phyloP scores from a whole-genome alignment of 2,888 invertebrate genomes.

The Nephrotoma guestfalica region DNA sequence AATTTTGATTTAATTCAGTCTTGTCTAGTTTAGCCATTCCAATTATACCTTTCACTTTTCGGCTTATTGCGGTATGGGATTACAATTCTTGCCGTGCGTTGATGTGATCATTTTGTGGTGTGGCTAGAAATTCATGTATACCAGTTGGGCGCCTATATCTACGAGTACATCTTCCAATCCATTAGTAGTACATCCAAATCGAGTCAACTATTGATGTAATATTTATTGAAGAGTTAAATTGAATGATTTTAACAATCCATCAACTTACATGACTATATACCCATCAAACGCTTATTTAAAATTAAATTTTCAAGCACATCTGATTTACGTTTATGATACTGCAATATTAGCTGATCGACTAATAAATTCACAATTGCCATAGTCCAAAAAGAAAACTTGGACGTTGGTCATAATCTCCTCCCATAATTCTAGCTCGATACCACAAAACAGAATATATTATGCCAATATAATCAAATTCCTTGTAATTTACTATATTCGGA shows the following conservation, averaged over 20 bases:
- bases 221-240: too few relatives aligned
- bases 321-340: not conserved
- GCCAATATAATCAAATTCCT: conserved; percentile 15
- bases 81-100: not conserved
- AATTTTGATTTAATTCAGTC: not conserved
- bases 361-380: conserved; percentile 24
- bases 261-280: not conserved
- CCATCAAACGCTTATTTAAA: not conserved
- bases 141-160: not conserved
- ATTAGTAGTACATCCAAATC: not conserved
- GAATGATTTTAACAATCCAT: too few relatives aligned
- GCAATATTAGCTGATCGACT: conserved; percentile 15
- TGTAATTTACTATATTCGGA: not conserved
- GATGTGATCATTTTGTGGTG: not conserved
- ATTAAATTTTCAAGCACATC: not conserved
- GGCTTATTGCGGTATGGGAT: not conserved
- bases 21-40: too few relatives aligned
- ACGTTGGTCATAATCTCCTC: conserved; percentile 9
- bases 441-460: conserved; percentile 20
- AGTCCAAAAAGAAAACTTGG: conserved; percentile 25
- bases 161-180: not conserved
- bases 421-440: conserved; percentile 25
- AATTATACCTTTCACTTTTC: not conserved
- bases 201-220: not conserved
- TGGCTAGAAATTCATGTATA: not conserved